These are phyloP conservation scores for Cryptocephalus moraei DNA, from an alignment of 2,888 invertebrate genomes.

Conservation along the genomic window DNA sequence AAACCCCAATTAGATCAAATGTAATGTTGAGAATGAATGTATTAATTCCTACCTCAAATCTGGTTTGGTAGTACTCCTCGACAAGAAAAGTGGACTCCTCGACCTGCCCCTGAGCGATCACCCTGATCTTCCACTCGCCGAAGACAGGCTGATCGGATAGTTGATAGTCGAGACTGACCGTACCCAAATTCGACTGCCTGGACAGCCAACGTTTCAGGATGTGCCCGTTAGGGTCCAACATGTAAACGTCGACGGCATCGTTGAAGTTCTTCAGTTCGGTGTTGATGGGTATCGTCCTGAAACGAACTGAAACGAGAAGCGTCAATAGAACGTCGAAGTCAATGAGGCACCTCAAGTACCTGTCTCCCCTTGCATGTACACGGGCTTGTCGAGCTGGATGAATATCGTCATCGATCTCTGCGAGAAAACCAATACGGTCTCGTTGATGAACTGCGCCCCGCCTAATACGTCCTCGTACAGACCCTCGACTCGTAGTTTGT, in stretches of 20 bases:
- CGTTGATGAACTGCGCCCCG: conserved; percentile 83
- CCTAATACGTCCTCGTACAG: conserved; percentile 65
- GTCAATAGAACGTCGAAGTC: background rate
- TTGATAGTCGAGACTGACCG: conserved; percentile 85
- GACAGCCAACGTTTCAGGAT: conserved; percentile 91
- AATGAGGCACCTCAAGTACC: conserved; percentile 39
- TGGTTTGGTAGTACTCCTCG: conserved; percentile 91
- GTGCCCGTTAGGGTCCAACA: conserved; percentile 79
- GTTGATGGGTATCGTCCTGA: conserved; percentile 86
- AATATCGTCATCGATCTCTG: conserved; percentile 91
- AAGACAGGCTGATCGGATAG: conserved; percentile 86
- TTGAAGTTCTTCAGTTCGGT: conserved; percentile 86
- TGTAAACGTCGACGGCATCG: conserved; percentile 83
- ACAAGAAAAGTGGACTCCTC: conserved; percentile 81
- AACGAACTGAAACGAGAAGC: conserved; percentile 52
- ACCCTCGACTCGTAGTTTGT: conserved; percentile 53
- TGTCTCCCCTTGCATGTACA: conserved; percentile 87
- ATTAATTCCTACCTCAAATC: conserved; percentile 54
- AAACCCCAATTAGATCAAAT: no score
- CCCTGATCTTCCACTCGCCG: conserved; percentile 85
- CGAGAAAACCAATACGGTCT: conserved; percentile 75
- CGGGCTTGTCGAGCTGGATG: conserved; percentile 88
- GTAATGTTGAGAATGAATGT: no score
- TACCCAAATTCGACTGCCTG: conserved; percentile 83
- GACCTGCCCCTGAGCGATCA: conserved; percentile 78